phyloP scores from a whole-genome alignment of 2,113 vertebrate genomes.

The Cyphomyrus plagiostoma region DNA sequence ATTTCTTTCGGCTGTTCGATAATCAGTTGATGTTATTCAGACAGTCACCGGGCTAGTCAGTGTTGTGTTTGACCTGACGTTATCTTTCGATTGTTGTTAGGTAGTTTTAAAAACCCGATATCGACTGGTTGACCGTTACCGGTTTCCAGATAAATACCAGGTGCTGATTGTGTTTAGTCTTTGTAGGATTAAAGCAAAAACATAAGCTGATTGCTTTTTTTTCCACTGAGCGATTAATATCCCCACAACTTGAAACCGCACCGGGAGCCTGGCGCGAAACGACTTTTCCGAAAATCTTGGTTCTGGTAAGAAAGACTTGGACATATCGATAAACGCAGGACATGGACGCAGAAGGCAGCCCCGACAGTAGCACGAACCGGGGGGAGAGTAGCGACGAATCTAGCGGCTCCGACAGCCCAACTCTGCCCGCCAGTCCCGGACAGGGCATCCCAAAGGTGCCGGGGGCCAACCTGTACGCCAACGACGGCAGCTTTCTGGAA shows the following conservation, averaged over 20 bases:
- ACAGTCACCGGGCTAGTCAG: neutral
- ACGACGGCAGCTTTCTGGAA: constrained; percentile 70
- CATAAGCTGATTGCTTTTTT: neutral
- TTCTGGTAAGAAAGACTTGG: neutral
- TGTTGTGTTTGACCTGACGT: neutral
- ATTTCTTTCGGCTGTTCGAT: neutral
- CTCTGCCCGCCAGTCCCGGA: neutral
- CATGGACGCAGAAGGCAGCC: constrained; percentile 14
- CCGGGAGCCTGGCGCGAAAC: neutral
- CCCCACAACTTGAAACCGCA: neutral
- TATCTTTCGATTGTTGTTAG: neutral
- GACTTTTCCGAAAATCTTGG: neutral
- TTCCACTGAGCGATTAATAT: neutral
- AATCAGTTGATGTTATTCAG: neutral
- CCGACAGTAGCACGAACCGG: neutral
- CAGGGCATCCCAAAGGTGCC: constrained; percentile 33
- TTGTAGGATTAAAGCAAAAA: neutral
- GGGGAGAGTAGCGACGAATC: neutral
- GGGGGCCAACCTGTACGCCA: constrained; percentile 63
- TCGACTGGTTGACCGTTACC: neutral
- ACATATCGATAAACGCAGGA: neutral
- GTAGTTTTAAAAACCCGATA: neutral
- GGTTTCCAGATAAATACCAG: neutral
- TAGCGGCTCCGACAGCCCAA: constrained; percentile 21
- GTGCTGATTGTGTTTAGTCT: neutral